Base-by-base conservation (phyloP, 2,797 vertebrate species). In the Synanceia verrucosa region DNA sequence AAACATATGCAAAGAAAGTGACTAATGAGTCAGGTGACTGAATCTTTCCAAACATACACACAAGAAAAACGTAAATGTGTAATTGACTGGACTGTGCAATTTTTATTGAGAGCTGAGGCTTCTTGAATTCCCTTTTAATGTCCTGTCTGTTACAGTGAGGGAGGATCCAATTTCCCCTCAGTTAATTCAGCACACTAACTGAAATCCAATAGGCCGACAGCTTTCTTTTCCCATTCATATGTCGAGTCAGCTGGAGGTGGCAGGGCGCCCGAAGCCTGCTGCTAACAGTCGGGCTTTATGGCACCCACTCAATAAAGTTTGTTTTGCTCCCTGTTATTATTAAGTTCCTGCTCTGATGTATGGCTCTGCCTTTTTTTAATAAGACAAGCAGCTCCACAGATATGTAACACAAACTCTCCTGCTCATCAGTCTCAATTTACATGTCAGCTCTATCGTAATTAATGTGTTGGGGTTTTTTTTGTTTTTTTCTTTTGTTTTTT, bases 81-180 rank as follows among this genome's bases (percentile, higher is more conserved):
- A 83, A 85, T 81, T 79, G 81, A 81, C 75, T 66, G 82, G 77
- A 90, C 41, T 48, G 65, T 64, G 58, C 34, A n/a, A n/a, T n/a
- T n/a, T 68, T 73, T 44, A 85, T 82, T 78, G 70, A 68, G 73
- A 69, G 46, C 69, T 23, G 46, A 56, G 52, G 57, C 73, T 70
- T 86, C 85, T 90, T 70, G 36, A 44, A 63, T 89, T 89, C 41
- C 81, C 60, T 83, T 87, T 89, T 89, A 89, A 90, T 84, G 87
- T 73, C 41, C 82, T 65, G 82, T 79, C 65, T 61, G 56, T 89
- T 82, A 77, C 79, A 37, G 65, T 33, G 18, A 39, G 65, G 72
- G 76, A 83, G 69, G 87, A 81, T 91, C 81, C 51, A 21, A 26
- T 91, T 90, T 85, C 87, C 64, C 65, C 74, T 65, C 78, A 58